Conservation (phyloP, 2,888 invertebrate genomes). For the Chaitophorus viminalis region DNA sequence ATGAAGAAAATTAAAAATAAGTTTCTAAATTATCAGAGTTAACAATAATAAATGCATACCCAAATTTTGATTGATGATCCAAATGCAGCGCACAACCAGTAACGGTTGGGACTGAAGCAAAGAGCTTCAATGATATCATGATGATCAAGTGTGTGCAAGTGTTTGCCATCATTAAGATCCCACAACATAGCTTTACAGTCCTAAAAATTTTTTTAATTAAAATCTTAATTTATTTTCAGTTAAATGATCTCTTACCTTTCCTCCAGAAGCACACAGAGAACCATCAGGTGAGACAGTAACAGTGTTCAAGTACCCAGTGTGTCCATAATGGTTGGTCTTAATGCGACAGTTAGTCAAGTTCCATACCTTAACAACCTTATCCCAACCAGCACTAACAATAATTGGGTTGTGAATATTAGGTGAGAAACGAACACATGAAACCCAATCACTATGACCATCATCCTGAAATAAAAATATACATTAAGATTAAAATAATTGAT, state of each 20-base stretch:
- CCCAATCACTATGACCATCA: slow-evolving; percentile 97
- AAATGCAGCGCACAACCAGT: slow-evolving; percentile 99
- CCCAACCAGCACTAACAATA: slow-evolving; percentile 99
- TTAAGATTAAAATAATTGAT: background rate
- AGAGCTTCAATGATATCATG: slow-evolving; percentile 98
- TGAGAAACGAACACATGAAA: slow-evolving; percentile 97
- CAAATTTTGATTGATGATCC: slow-evolving; percentile 99
- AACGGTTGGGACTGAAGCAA: slow-evolving; percentile 99
- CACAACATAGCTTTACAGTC: slow-evolving; percentile 99
- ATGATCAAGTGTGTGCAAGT: slow-evolving; percentile 97
- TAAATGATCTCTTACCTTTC: slow-evolving; percentile 74
- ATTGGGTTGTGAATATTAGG: slow-evolving; percentile 98
- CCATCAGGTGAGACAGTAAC: slow-evolving; percentile 99
- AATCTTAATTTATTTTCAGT: background rate
- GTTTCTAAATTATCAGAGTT: background rate
- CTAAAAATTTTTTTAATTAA: slow-evolving; percentile 67
- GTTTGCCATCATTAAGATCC: slow-evolving; percentile 99
- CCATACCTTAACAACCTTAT: slow-evolving; percentile 98
- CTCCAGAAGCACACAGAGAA: slow-evolving; percentile 98
- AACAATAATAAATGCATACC: slow-evolving; percentile 70
- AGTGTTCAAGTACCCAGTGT: slow-evolving; percentile 96
- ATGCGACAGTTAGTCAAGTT: slow-evolving; percentile 98
- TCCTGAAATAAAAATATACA: slow-evolving; percentile 70
- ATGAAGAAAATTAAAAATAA: slow-evolving; percentile 52
- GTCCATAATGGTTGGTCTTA: slow-evolving; percentile 98